A percentile compares a stretch with the other conserved stretches of the same genome.
These are phyloP conservation scores for Scylla paramamosain DNA, from an alignment of 1,140 invertebrate genomes.

Conservation along the genomic window DNA sequence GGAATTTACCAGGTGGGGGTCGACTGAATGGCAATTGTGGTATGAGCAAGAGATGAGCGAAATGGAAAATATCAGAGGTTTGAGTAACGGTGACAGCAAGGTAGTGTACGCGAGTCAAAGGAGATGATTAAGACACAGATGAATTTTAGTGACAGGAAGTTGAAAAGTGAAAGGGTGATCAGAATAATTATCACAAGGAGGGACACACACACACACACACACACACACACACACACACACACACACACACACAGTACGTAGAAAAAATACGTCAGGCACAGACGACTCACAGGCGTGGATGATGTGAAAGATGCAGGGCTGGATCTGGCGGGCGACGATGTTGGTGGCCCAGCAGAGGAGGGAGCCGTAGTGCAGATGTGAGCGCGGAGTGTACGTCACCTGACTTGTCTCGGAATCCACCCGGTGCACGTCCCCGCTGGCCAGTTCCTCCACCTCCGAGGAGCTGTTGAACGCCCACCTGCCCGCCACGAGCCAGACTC, in stretches of 20 bases:
- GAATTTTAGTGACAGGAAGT: no score
- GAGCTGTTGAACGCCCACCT: conserved; percentile 93
- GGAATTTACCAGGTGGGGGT: no score
- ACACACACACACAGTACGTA: no score
- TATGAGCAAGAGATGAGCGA: no score
- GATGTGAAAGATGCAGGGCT: conserved; percentile 91
- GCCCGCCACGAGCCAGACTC: not conserved
- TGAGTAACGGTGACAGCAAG: no score
- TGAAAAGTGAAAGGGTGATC: no score
- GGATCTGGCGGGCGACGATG: conserved; percentile 86
- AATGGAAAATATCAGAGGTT: no score
- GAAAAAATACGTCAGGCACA: no score
- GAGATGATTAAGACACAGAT: no score
- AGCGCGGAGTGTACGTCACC: conserved; percentile 78
- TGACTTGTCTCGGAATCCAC: conserved; percentile 14
- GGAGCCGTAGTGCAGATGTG: conserved; percentile 83
- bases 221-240: not conserved
- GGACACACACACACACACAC: not conserved
- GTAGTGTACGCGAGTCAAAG: no score
- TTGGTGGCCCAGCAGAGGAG: conserved; percentile 91
- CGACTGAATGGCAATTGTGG: no score
- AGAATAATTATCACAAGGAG: no score
- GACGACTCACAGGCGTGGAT: conserved; percentile 84
- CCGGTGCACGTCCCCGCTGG: conserved; percentile 81
- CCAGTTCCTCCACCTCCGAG: conserved; percentile 88